These are phyloP conservation scores for Lepisosteus oculatus DNA, from an alignment of 2,113 vertebrate genomes.

Conservation along the genomic window DNA sequence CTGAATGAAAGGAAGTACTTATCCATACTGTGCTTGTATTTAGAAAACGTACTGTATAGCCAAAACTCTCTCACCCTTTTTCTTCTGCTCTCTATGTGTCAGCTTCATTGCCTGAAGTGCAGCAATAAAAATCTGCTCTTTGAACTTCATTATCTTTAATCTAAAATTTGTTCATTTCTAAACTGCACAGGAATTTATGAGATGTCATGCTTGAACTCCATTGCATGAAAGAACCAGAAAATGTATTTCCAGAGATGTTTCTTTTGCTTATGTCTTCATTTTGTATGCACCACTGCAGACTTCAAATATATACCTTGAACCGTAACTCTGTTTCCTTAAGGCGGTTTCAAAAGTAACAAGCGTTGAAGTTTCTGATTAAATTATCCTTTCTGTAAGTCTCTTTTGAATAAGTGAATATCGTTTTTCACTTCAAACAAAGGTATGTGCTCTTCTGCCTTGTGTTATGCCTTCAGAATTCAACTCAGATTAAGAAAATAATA, in stretches of 20 bases:
- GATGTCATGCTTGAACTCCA: neutral
- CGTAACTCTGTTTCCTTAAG: neutral
- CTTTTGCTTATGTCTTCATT: neutral
- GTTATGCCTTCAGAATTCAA: too few species aligned
- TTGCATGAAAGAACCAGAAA: neutral
- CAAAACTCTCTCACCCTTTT: neutral
- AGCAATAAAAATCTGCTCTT: neutral
- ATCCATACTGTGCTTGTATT: slow-evolving; percentile 33
- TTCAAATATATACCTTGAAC: neutral
- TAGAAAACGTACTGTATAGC: neutral
- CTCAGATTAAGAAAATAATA: too few species aligned
- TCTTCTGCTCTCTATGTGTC: neutral
- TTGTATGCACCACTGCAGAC: neutral
- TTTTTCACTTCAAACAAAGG: neutral
- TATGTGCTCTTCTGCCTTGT: neutral
- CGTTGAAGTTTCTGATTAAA: neutral
- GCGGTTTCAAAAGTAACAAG: neutral
- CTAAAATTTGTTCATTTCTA: neutral
- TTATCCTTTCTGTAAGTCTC: neutral
- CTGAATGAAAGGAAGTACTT: slow-evolving; percentile 24
- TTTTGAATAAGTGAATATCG: neutral
- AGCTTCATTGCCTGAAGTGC: neutral
- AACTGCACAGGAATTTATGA: neutral
- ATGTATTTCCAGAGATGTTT: slow-evolving; percentile 1
- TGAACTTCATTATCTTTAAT: neutral